phyloP scores from a whole-genome alignment of 2,797 vertebrate species.

The Myripristis murdjan region DNA sequence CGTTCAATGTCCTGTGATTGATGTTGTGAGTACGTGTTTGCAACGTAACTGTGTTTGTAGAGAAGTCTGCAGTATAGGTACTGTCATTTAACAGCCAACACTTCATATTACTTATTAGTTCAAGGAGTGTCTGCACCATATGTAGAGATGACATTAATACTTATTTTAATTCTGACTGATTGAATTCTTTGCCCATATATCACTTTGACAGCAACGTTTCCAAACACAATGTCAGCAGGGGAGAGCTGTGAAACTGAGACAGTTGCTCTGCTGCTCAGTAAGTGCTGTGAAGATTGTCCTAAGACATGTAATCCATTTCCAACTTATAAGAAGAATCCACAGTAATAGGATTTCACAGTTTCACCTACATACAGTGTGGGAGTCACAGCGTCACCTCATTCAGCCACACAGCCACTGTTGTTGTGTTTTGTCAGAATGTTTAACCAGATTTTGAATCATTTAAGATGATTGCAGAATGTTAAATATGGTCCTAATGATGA shows the following conservation, averaged over 20 bases:
- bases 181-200: no score
- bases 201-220: no score
- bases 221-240: not conserved
- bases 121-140: no score
- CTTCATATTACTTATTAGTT: no score
- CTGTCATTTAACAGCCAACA: no score
- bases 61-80: no score
- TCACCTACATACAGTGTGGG: conserved; percentile 8
- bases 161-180: no score
- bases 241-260: not conserved
- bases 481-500: not conserved
- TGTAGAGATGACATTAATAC: no score
- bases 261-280: not conserved
- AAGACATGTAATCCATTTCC: conserved; percentile 28
- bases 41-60: no score
- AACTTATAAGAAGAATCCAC: not conserved
- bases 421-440: not conserved
- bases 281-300: not conserved
- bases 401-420: not conserved
- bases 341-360: conserved; percentile 17
- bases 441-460: not conserved
- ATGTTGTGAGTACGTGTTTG: no score
- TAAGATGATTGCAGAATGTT: not conserved
- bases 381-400: not conserved
- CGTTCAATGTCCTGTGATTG: no score